phyloP scores from a whole-genome alignment of 2,797 vertebrate genomes.

The Discoglossus pictus region DNA sequence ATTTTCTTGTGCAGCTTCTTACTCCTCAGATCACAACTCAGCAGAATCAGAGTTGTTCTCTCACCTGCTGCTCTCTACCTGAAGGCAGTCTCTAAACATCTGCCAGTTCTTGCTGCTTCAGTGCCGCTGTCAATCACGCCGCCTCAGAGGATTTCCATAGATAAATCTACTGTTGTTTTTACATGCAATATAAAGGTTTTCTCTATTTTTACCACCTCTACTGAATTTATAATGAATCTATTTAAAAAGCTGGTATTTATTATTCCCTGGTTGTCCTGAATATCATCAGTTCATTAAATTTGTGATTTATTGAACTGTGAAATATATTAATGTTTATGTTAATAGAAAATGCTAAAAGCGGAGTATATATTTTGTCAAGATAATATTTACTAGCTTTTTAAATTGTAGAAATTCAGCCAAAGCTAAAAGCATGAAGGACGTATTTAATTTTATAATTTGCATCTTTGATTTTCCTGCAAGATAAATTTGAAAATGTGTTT shows the following conservation, averaged over 20 bases:
- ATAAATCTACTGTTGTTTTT: neutral
- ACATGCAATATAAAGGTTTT: neutral
- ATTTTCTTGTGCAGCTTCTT: neutral
- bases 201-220: too few relatives aligned
- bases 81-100: constrained; percentile 22
- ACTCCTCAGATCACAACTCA: neutral
- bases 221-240: too few relatives aligned
- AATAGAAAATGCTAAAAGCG: constrained; percentile 2
- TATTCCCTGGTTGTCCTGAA: neutral
- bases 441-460: constrained; percentile 35
- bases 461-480: constrained; percentile 32
- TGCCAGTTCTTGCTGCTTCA: neutral
- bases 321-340: constrained; percentile 25
- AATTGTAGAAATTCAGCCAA: constrained; percentile 10
- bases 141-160: neutral
- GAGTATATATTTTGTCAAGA: constrained; percentile 1
- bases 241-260: too few relatives aligned
- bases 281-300: constrained; percentile 31
- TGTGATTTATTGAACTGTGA: constrained; percentile 6
- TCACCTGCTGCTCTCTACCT: neutral
- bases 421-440: neutral
- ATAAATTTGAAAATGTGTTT: too few relatives aligned
- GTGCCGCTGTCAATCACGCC: neutral
- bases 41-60: neutral
- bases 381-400: constrained; percentile 1